Evolutionary conservation across 2,797 vertebrate species (phyloP), one percentile per base, ranked within the genome.

Genomic region (Malacoctenus gilli): DNA sequence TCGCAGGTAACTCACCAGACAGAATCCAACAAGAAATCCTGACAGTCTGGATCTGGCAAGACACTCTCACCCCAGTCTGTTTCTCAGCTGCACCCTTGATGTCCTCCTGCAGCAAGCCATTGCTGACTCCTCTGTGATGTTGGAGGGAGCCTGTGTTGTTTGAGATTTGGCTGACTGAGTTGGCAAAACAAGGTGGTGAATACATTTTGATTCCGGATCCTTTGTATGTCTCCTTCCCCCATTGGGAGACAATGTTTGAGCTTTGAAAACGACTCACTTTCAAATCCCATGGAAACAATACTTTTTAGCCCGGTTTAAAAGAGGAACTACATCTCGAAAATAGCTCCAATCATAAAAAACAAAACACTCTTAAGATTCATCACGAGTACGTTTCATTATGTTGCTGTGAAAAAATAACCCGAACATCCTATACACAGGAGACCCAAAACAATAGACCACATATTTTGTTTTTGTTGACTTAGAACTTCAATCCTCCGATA

Each of bases 131-230:
- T 82, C 80, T 87, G 82, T 88, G 88, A 89, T 87, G 89, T 85
- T 60, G 78, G 67, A 82, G 65, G 77, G 75, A 81, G 87, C 81
- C 87, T 89, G 84, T 85, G 80, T 87, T 86, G 86, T 88, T 88
- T 81, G 85, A 86, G 89, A 89, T 90, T 89, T 89, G 85, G 87
- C 86, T 70, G 80, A 85, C 80, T 82, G 82, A 87, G 82, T 85
- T 88, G 89, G 87, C 89, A 90, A 87, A 88, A 85, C 80, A 87
- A 87, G 80, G 89, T 85, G 85, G 80, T 57, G 82, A 86, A 85
- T 81, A 77, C 82, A 83, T 87, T 88, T 85, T 82, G 77, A 86
- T 86, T 87, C 72, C 16, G 56, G 80, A 70, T 76, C 83, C 82
- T 87, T 87, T 87, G 81, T 87, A 56, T 78, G 77, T 82, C 73